Conservation (phyloP, 2,797 vertebrate species). For the Karalla daura region DNA sequence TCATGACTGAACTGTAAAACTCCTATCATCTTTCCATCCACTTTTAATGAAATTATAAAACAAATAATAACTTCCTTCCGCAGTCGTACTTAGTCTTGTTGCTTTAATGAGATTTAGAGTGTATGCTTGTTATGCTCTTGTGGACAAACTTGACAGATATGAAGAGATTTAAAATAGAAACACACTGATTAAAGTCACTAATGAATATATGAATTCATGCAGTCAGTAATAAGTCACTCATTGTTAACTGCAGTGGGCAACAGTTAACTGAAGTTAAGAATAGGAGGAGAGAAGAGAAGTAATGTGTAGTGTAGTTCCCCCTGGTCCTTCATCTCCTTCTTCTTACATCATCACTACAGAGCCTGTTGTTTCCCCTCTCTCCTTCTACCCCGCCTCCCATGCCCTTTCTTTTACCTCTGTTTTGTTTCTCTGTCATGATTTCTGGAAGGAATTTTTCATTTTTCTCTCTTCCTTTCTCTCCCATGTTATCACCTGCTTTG, state of each 20-base stretch:
- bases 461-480: background rate
- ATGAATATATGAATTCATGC: too few species aligned
- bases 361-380: conserved; percentile 7
- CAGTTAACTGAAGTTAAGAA: background rate
- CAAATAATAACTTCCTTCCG: conserved; percentile 18
- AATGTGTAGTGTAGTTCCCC: conserved; percentile 4
- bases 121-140: background rate
- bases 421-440: conserved; percentile 10
- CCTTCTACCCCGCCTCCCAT: background rate
- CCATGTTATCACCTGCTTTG: conserved; percentile 5
- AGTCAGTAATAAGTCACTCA: background rate
- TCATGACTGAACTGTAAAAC: background rate
- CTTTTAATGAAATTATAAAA: conserved; percentile 6
- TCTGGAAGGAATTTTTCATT: background rate
- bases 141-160: background rate
- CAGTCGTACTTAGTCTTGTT: background rate
- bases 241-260: background rate
- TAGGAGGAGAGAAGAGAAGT: background rate
- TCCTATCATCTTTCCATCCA: too few species aligned
- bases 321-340: conserved; percentile 10
- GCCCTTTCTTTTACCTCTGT: conserved; percentile 19
- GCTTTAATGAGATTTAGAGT: background rate
- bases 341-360: conserved; percentile 13
- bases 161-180: background rate
- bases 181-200: conserved; percentile 2